These are phyloP conservation scores for Coccyzus lansbergi DNA, from an alignment of 2,797 vertebrate genomes.

Conservation along the genomic window DNA sequence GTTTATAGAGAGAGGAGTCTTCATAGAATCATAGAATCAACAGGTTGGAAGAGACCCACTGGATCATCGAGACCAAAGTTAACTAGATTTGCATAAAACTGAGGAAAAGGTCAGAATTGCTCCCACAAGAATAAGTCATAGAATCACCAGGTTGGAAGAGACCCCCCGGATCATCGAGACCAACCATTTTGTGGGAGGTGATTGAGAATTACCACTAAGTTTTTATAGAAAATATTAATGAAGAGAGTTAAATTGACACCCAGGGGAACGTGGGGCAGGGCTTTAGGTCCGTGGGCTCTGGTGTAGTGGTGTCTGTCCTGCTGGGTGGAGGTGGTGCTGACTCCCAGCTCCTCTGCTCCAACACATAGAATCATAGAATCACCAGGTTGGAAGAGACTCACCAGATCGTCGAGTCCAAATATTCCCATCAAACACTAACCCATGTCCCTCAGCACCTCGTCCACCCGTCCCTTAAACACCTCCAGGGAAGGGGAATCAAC, in stretches of 20 bases:
- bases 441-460: too few species aligned
- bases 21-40: too few species aligned
- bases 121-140: not conserved
- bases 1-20: not conserved
- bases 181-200: not conserved
- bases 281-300: not conserved
- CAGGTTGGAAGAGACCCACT: too few species aligned
- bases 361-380: too few species aligned
- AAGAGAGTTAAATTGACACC: not conserved
- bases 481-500: too few species aligned
- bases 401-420: too few species aligned
- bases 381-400: too few species aligned
- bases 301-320: not conserved
- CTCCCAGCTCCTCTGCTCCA: not conserved
- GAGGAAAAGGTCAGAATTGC: not conserved
- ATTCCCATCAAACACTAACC: too few species aligned
- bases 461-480: too few species aligned
- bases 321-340: not conserved
- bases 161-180: too few species aligned
- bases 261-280: not conserved
- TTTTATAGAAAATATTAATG: not conserved
- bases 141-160: too few species aligned
- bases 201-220: not conserved
- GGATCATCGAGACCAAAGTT: too few species aligned
- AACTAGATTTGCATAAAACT: not conserved